Base-by-base conservation (phyloP, 2,888 invertebrate genomes). In the Desoria tigrina region DNA sequence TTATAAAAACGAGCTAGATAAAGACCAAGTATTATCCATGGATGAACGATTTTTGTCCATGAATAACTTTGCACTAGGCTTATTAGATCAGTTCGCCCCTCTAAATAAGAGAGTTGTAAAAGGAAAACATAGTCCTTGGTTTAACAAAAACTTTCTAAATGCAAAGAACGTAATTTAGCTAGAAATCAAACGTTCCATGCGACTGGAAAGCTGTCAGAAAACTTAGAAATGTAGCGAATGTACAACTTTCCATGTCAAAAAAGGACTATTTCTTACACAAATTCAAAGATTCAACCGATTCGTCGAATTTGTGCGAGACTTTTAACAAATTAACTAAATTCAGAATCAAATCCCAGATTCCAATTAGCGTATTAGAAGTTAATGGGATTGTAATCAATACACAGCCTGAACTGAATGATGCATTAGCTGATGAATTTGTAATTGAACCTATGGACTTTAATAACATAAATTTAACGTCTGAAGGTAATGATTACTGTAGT, bases 61-160 rank as follows among this genome's bases (percentile, higher is more conserved):
- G n/a, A 32, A 32, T 32, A 32, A 32, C 11, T 32, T 7, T 32
- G 11, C 32, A 7, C 6, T 32, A 4, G 11, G 32, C 32, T 32
- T 32, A 28, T 6, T 62, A 6, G 56, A 62, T 16, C 28, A 45
- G 7, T 7, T 42, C 21, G 62, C 62, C n/a, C 56, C 62, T 16
- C n/a, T 55, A 14, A 62, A 45, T 11, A 42, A 32, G 7, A 6
- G 57, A 18, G 3, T 57, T 24, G 49, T 63, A n/a, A 63, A 58
- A 37, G 61, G 65, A 11, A 55, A 56, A 50, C 27, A n/a, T 56
- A 26, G 23, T 37, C 65, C 65, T 2, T 65, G 61, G 65, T 65
- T 61, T 4, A 65, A 16, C n/a, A 2, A 32, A 11, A 51, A 65
- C 9, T 27, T 65, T 26, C n/a, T n/a, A n/a, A n/a, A n/a, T n/a